Base-by-base conservation (phyloP, 2,888 invertebrate species). In the Drosophila gaucha region DNA sequence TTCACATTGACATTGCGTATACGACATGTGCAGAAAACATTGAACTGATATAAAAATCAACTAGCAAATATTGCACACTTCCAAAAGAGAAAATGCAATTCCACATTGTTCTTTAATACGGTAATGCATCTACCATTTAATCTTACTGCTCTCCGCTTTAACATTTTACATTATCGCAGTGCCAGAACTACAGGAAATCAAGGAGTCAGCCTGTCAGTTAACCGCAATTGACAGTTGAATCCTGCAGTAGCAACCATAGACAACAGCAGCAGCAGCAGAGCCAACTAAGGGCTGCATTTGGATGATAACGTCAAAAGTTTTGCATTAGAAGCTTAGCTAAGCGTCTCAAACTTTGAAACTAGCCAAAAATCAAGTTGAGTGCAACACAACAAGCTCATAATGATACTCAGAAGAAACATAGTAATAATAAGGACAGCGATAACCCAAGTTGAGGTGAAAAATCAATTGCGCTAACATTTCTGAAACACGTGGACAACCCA, bases 261-360 rank as follows among this genome's bases (percentile, higher is more conserved):
- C 38, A 56, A 44, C 30, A 12, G 22, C 30, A n/a, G 10, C 12
- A 56, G 31, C 12, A 20, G n/a, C 20, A 20, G 9, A 14, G 9
- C 8, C 10, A 50, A 28, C 22, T 1, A 36, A 8, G 14, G 28
- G 33, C 63, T 73, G 69, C 64, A 54, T 46, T 28, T 24, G 9
- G 57, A 43, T 58, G 57, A 74, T 74, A 62, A 65, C 35, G 54
- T 65, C 57, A 62, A 55, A 56, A 52, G 36, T 67, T 72, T 58
- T 18, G 33, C 43, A 30, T 64, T 59, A 38, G 26, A 58, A 62
- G 52, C 28, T 71, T 28, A 24, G 35, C 49, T 18, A 49, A 30
- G 20, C 12, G 18, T 33, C 24, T 9, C 18, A 6, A 51, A 58
- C 31, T 49, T 50, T 50, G 31, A 16, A 35, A 14, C 26, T 26